Evolutionary conservation across 1,140 invertebrate species (phyloP).

Genomic region (Trichogramma pretiosum): DNA sequence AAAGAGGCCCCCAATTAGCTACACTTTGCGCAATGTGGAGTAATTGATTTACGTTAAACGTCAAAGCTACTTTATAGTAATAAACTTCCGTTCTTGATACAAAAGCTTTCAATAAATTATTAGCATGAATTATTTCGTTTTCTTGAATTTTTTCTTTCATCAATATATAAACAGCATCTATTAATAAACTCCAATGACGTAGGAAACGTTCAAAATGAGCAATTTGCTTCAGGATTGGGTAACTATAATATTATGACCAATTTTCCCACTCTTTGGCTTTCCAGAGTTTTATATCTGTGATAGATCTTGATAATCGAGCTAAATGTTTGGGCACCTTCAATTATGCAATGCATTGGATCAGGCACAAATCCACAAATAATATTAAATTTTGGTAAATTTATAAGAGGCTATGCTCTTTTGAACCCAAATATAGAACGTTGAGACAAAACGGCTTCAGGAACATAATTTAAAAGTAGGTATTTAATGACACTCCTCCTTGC

Average conservation of each 20-base stretch:
- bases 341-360: background rate
- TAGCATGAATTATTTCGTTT: background rate
- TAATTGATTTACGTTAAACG: constrained; percentile 16
- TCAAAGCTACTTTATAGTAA: constrained; percentile 12
- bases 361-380: background rate
- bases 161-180: constrained; percentile 10
- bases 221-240: constrained; percentile 8
- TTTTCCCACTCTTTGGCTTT: constrained; percentile 18
- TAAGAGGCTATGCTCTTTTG: no score
- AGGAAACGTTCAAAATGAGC: background rate
- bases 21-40: constrained; percentile 17
- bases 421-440: no score
- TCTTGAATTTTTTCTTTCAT: background rate
- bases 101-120: constrained; percentile 1
- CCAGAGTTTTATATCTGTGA: constrained; percentile 6
- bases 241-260: constrained; percentile 16
- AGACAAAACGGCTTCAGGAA: no score
- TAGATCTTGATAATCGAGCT: constrained; percentile 8
- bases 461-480: no score
- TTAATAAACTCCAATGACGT: constrained; percentile 11
- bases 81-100: background rate
- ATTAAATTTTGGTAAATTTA: no score
- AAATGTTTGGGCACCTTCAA: constrained; percentile 11
- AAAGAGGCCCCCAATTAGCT: constrained; percentile 15
- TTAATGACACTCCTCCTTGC: no score